Conservation (phyloP, 1,140 invertebrate genomes). For the Oryzaephilus surinamensis region DNA sequence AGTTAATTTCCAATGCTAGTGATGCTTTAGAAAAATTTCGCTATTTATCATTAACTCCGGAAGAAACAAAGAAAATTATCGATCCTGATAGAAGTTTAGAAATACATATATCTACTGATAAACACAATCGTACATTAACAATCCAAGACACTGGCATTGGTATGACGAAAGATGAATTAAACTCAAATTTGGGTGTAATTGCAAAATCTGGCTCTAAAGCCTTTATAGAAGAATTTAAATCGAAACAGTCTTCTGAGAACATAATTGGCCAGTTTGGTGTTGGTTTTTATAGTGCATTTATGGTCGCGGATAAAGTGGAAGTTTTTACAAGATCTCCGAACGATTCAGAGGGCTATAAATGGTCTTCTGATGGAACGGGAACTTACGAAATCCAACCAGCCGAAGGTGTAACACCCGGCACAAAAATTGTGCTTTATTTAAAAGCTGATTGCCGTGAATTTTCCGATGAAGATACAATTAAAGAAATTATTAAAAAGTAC, state of each 20-base stretch:
- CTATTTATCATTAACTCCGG: conserved; percentile 50
- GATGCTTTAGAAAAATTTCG: conserved; percentile 92
- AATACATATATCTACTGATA: conserved; percentile 85
- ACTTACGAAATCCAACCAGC: conserved; percentile 81
- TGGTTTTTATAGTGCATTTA: conserved; percentile 95
- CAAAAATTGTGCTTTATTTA: conserved; percentile 86
- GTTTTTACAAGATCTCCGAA: conserved; percentile 66
- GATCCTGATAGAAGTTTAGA: conserved; percentile 56
- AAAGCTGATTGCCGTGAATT: conserved; percentile 81
- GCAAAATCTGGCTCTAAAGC: conserved; percentile 90
- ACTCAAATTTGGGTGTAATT: conserved; percentile 88
- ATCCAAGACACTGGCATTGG: conserved; percentile 92
- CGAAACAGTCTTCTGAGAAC: conserved; percentile 52
- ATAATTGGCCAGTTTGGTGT: conserved; percentile 99
- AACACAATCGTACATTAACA: conserved; percentile 70
- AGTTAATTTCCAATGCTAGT: conserved; percentile 93
- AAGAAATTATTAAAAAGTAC: conserved; percentile 88
- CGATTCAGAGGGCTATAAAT: conserved; percentile 62
- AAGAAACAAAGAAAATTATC: conserved; percentile 33
- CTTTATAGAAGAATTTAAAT: conserved; percentile 77
- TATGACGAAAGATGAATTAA: conserved; percentile 86
- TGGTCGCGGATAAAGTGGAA: conserved; percentile 91
- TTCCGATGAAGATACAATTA: conserved; percentile 74
- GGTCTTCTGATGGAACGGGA: conserved; percentile 84
- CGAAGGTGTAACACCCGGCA: conserved; percentile 74